A percentile compares a stretch with the other conserved stretches of the same genome.
phyloP scores from a whole-genome alignment of 2,888 invertebrate genomes.

The Volucella bombylans region DNA sequence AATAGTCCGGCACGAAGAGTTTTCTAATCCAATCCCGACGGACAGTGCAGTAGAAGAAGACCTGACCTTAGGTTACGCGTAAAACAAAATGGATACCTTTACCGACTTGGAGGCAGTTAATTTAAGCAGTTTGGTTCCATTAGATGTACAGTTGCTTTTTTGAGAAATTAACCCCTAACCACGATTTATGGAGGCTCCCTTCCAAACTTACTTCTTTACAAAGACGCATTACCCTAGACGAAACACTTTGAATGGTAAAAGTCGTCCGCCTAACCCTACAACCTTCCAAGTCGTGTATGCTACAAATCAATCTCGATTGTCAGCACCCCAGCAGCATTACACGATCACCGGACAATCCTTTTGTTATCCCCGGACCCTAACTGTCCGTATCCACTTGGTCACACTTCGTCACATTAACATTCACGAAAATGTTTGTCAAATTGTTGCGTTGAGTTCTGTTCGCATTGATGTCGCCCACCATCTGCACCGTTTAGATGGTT shows the following conservation, averaged over 20 bases:
- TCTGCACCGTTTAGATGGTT: background rate
- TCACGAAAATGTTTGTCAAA: slow-evolving; percentile 52
- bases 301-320: slow-evolving; percentile 62
- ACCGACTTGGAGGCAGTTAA: too few species aligned
- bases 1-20: too few species aligned
- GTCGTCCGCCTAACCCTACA: background rate
- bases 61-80: too few species aligned
- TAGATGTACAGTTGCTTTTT: too few species aligned
- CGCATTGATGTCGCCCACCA: slow-evolving; percentile 46
- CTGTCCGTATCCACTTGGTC: slow-evolving; percentile 34
- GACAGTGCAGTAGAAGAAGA: too few species aligned
- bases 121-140: too few species aligned
- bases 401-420: slow-evolving; percentile 42
- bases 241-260: background rate
- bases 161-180: too few species aligned
- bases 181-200: too few species aligned
- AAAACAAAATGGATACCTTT: too few species aligned
- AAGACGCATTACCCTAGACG: too few species aligned
- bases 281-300: slow-evolving; percentile 38
- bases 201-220: too few species aligned
- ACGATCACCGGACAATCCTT: slow-evolving; percentile 50
- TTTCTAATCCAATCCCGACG: too few species aligned
- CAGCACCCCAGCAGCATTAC: slow-evolving; percentile 46
- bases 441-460: slow-evolving; percentile 19
- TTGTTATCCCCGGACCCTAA: slow-evolving; percentile 43